Conservation (phyloP, 2,113 vertebrate genomes). For the Lamprotornis superbus region DNA sequence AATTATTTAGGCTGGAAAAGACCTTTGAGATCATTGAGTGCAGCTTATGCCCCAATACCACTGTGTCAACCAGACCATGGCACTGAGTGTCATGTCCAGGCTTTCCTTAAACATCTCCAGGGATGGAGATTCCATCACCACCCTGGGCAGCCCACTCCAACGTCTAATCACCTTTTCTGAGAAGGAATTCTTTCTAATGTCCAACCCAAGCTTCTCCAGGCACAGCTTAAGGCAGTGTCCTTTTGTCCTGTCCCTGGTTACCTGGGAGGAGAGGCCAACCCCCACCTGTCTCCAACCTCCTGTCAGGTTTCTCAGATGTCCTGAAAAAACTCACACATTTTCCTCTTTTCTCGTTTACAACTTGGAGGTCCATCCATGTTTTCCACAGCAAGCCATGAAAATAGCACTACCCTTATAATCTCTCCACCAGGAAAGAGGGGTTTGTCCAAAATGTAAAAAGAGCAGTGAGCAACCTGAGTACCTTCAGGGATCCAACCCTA, state of each 20-base stretch:
- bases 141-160: not conserved
- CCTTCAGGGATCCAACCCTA: not conserved
- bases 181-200: not conserved
- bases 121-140: not conserved
- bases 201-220: not conserved
- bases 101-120: no score
- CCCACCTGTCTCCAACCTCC: not conserved
- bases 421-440: not conserved
- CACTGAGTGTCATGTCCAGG: fast-evolving
- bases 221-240: not conserved
- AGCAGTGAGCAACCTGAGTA: not conserved
- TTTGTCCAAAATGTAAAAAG: not conserved
- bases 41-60: not conserved
- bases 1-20: not conserved
- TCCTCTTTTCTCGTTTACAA: not conserved
- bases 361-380: not conserved
- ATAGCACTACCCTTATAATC: not conserved
- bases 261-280: not conserved
- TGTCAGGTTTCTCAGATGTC: not conserved
- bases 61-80: not conserved
- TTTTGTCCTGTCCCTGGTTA: not conserved
- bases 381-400: not conserved
- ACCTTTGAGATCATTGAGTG: not conserved
- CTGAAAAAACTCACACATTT: not conserved
- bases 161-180: not conserved